Evolutionary conservation across 2,888 invertebrate species (phyloP), one percentile per base, ranked within the genome.

Genomic region (Zelleria hepariella): DNA sequence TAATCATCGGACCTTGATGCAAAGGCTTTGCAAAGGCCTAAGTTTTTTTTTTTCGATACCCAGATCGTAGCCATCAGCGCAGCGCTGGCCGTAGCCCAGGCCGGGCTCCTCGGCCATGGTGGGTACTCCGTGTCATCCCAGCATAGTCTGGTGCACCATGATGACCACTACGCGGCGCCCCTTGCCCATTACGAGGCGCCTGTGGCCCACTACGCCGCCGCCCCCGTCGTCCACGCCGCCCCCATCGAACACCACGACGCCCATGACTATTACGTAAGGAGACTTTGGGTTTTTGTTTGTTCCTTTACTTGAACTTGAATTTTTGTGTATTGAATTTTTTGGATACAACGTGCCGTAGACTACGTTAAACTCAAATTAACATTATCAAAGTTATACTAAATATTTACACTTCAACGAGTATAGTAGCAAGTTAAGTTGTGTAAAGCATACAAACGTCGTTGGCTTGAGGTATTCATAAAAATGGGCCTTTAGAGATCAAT

Each of bases 81-180:
- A 48, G 67, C 84, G 60, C 75, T 84, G 64, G 82, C 84, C 52
- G 77, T 87, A 6, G 86, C 89, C 51, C 86, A 83, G 63, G 91
- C 90, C 25, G 92, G 92, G 56, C 74, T 90, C 54, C 77, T 80
- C 18, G 72, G 76, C 64, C 75, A 65, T 59, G 62, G 74, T 49
- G 67, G 61, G 15, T 69, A 70, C 66, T 70, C 70, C 58, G 66
- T 70, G 6, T 73, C 75, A 5, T 70, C 73, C 1, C 71, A 73
- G 58, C 70, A 71, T 64, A 73, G 67, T 58, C 54, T 73, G 58
- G 69, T 74, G 23, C 72, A 71, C 57, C 72, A 71, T 47, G 70
- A 71, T 57, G 62, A 61, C 24, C 64, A 65, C 55, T 60, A 64
- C 53, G 62, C 62, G 5, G 63, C 67, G n/a, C 65, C 67, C 15